Evolutionary conservation across 2,113 vertebrate genomes (phyloP).

Genomic region (Pyrgilauda ruficollis): DNA sequence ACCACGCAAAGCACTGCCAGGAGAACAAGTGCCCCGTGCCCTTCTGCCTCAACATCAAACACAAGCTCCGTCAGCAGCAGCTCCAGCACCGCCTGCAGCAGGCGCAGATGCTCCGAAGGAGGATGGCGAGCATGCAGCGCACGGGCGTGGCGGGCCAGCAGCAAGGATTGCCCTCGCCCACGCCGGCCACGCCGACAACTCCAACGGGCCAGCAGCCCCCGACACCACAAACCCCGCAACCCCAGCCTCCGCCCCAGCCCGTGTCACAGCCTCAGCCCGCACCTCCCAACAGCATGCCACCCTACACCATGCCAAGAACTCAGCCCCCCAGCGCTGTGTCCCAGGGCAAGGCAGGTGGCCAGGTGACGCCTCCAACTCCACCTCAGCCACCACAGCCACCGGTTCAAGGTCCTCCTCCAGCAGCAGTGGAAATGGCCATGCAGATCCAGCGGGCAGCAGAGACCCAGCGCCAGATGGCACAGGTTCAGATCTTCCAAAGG

Average conservation of each 20-base stretch:
- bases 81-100: constrained; percentile 96
- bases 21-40: constrained; percentile 98
- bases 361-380: constrained; percentile 76
- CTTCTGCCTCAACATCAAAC: constrained; percentile 98
- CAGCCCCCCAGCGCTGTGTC: constrained; percentile 73
- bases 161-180: constrained; percentile 88
- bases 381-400: constrained; percentile 72
- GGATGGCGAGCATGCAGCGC: constrained; percentile 97
- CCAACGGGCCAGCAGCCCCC: constrained; percentile 88
- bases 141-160: constrained; percentile 81
- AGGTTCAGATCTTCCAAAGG: constrained; percentile 87
- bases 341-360: constrained; percentile 79
- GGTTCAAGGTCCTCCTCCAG: constrained; percentile 87
- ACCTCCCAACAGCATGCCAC: constrained; percentile 73
- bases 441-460: constrained; percentile 96
- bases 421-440: constrained; percentile 97
- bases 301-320: constrained; percentile 75
- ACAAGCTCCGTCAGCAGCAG: constrained; percentile 95
- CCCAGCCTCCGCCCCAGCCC: constrained; percentile 75
- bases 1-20: constrained; percentile 98
- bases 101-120: constrained; percentile 93
- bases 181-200: constrained; percentile 86
- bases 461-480: constrained; percentile 93
- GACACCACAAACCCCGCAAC: constrained; percentile 89
- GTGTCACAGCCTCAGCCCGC: constrained; percentile 74